These are phyloP conservation scores for Thalassarche chlororhynchos DNA, from an alignment of 2,113 vertebrate genomes.

Conservation along the genomic window DNA sequence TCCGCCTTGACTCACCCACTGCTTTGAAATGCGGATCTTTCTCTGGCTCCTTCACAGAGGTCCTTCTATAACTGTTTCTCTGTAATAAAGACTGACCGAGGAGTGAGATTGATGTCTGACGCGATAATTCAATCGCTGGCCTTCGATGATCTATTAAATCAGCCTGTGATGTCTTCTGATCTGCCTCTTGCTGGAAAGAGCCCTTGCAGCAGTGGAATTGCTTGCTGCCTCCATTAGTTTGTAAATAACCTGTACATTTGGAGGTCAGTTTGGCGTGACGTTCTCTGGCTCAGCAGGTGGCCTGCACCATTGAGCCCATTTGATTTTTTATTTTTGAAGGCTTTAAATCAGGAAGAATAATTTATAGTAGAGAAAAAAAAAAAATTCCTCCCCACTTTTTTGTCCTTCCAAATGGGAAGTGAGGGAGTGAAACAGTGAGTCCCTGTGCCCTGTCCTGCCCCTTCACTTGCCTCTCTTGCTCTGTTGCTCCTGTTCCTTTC, in stretches of 20 bases:
- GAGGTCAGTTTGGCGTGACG: background rate
- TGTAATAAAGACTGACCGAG: conserved; percentile 10
- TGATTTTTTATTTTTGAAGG: background rate
- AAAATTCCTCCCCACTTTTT: background rate
- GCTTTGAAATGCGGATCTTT: conserved; percentile 28
- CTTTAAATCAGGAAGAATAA: background rate
- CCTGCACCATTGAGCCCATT: background rate
- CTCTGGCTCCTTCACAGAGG: background rate
- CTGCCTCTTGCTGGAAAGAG: conserved; percentile 17
- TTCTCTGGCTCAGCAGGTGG: background rate
- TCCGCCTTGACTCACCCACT: background rate
- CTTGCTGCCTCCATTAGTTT: conserved; percentile 42
- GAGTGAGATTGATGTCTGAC: conserved; percentile 30
- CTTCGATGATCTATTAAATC: conserved; percentile 58
- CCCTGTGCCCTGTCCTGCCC: background rate
- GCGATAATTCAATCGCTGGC: background rate
- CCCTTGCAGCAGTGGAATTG: conserved; percentile 6
- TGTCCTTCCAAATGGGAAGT: background rate
- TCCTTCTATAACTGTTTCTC: conserved; percentile 39
- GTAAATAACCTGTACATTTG: conserved; percentile 38
- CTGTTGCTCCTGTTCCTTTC: background rate
- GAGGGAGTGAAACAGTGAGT: background rate
- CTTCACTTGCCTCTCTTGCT: background rate
- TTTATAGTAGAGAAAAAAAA: background rate
- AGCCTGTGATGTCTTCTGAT: conserved; percentile 16